Percentiles rank a stretch among this genome's conserved stretches.
Evolutionary conservation across 2,888 invertebrate species (phyloP).

Genomic region (Agrotis clavis): DNA sequence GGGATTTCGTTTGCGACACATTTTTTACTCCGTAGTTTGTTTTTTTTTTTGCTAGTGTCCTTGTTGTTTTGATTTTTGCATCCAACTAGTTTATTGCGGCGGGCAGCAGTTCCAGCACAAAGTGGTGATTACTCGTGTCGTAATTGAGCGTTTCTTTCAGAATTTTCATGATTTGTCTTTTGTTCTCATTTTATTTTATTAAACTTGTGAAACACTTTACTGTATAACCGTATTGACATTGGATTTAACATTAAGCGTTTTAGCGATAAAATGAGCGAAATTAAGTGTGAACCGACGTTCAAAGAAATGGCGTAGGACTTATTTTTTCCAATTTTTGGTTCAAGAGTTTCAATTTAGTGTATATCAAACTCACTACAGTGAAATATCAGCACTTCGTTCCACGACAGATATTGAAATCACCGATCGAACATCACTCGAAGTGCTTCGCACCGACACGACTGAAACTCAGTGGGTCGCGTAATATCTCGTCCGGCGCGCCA

Average conservation of each 20-base stretch:
- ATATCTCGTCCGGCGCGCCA: constrained; percentile 74
- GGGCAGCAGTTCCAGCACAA: constrained; percentile 71
- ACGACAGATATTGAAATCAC: constrained; percentile 72
- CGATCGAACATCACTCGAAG: constrained; percentile 66
- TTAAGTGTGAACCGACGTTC: background rate
- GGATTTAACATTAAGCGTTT: constrained; percentile 17
- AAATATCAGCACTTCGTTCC: constrained; percentile 50
- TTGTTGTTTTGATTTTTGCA: constrained; percentile 77
- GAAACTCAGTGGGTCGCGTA: constrained; percentile 77
- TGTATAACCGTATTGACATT: constrained; percentile 11
- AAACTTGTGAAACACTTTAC: constrained; percentile 11
- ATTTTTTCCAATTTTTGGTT: background rate
- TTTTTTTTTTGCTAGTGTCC: constrained; percentile 81
- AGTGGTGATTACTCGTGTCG: constrained; percentile 62
- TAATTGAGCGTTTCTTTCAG: constrained; percentile 57
- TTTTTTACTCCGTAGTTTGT: constrained; percentile 76
- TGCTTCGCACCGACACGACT: constrained; percentile 67
- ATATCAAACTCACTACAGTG: constrained; percentile 4
- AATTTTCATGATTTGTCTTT: constrained; percentile 32
- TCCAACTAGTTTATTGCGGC: constrained; percentile 75
- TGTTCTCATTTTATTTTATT: constrained; percentile 26
- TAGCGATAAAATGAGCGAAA: constrained; percentile 5
- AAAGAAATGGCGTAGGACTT: background rate
- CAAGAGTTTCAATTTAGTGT: constrained; percentile 17
- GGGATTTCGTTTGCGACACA: constrained; percentile 79